These are phyloP conservation scores for Neuroscelio doddi DNA, from an alignment of 2,888 invertebrate species.

Conservation along the genomic window DNA sequence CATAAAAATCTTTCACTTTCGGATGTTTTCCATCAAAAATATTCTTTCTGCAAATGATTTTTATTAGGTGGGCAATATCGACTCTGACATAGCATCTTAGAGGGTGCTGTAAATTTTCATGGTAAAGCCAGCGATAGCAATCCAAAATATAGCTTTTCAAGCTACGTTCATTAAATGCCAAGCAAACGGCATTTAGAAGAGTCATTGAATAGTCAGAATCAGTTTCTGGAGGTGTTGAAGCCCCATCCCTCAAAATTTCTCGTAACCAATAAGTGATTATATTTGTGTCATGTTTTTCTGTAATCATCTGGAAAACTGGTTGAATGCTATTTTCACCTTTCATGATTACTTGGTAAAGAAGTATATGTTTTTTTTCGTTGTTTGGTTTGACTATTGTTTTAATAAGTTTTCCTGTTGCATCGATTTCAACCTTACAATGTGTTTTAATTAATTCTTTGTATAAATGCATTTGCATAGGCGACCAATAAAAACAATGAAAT, in stretches of 20 bases:
- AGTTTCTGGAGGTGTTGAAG: slow-evolving; percentile 2
- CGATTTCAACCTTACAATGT: too few species aligned
- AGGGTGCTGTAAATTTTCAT: background rate
- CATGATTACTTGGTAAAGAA: too few species aligned
- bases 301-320: slow-evolving; percentile 9
- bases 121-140: background rate
- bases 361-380: too few species aligned
- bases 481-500: too few species aligned
- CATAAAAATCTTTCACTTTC: too few species aligned
- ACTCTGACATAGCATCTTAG: slow-evolving; percentile 3
- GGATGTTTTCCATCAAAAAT: too few species aligned
- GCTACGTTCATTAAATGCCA: background rate
- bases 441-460: too few species aligned
- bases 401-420: too few species aligned
- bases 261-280: slow-evolving; percentile 6
- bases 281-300: slow-evolving; percentile 15
- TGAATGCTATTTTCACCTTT: too few species aligned
- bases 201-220: too few species aligned
- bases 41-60: slow-evolving; percentile 5
- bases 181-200: background rate
- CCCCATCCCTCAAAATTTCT: slow-evolving; percentile 6
- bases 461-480: too few species aligned
- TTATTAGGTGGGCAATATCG: slow-evolving; percentile 15
- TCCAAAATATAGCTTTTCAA: slow-evolving; percentile 21
- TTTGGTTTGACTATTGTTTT: too few species aligned